Evolutionary conservation across 2,797 vertebrate species (phyloP).

Genomic region (Pangasius mekongensis): DNA sequence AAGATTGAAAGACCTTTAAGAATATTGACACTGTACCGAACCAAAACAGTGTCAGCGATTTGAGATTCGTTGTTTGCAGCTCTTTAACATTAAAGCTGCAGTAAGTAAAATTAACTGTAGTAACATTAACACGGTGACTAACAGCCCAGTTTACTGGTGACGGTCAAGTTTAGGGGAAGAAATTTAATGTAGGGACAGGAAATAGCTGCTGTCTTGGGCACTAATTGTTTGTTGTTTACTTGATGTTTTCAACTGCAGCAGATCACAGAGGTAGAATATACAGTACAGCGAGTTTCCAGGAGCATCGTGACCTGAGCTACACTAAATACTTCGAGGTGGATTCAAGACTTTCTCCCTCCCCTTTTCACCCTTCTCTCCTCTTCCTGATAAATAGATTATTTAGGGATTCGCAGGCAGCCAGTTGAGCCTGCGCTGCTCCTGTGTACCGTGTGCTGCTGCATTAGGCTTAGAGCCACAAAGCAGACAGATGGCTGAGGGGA

Average conservation of each 20-base stretch:
- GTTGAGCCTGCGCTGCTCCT: conserved; percentile 2
- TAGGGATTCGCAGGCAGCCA: conserved; percentile 28
- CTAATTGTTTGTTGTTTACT: not conserved
- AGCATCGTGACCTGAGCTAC: conserved; percentile 7
- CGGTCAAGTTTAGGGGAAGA: not conserved
- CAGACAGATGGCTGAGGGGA: conserved; percentile 53
- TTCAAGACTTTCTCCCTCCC: conserved; percentile 9
- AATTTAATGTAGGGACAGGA: not conserved
- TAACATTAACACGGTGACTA: not conserved
- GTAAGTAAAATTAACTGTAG: not conserved
- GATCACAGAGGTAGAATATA: not conserved
- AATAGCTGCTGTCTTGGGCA: not conserved
- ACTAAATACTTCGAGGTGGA: conserved; percentile 20
- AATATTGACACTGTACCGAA: no score
- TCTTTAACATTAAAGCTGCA: not conserved
- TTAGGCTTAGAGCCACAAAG: conserved; percentile 44
- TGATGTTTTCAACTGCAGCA: not conserved
- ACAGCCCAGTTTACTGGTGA: not conserved
- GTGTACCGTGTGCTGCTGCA: conserved; percentile 1
- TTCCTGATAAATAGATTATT: conserved; percentile 48
- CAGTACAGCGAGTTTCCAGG: not conserved
- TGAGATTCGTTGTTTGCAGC: no score
- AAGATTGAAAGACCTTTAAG: no score
- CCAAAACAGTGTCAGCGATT: no score
- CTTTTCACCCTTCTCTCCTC: not conserved